phyloP scores from a whole-genome alignment of 2,797 vertebrate species.

The Limosa lapponica region DNA sequence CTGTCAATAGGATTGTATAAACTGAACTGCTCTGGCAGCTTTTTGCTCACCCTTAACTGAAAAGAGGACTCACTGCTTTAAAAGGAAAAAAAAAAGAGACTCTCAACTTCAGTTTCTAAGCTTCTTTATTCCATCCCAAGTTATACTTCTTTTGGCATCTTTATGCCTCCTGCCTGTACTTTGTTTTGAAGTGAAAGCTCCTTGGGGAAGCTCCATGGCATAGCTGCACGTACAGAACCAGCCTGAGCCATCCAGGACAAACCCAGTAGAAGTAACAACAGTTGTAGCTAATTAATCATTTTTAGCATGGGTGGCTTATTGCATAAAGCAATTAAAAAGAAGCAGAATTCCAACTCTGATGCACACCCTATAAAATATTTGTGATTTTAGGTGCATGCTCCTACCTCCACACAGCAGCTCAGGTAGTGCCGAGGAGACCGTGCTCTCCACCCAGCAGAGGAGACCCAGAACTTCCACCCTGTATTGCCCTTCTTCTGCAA shows the following conservation, averaged over 20 bases:
- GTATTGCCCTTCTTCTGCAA: neutral
- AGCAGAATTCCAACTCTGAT: neutral
- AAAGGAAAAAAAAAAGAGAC: neutral
- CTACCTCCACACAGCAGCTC: rapidly evolving
- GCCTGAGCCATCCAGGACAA: neutral
- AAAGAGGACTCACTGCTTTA: neutral
- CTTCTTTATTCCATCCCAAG: neutral
- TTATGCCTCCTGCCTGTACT: neutral
- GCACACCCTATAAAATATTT: neutral
- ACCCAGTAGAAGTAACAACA: neutral
- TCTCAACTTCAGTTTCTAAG: neutral
- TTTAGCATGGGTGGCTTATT: neutral
- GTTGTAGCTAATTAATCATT: neutral
- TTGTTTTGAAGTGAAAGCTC: neutral
- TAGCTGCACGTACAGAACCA: neutral
- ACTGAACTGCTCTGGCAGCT: neutral
- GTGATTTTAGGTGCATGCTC: neutral
- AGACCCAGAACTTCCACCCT: neutral
- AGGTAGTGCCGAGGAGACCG: rapidly evolving
- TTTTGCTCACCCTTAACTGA: neutral
- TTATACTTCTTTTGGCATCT: neutral
- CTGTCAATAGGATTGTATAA: neutral
- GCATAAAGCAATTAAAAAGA: neutral
- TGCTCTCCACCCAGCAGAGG: neutral
- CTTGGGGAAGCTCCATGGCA: neutral